Conservation (phyloP, 2,113 vertebrate genomes). For the Elgaria multicarinata region DNA sequence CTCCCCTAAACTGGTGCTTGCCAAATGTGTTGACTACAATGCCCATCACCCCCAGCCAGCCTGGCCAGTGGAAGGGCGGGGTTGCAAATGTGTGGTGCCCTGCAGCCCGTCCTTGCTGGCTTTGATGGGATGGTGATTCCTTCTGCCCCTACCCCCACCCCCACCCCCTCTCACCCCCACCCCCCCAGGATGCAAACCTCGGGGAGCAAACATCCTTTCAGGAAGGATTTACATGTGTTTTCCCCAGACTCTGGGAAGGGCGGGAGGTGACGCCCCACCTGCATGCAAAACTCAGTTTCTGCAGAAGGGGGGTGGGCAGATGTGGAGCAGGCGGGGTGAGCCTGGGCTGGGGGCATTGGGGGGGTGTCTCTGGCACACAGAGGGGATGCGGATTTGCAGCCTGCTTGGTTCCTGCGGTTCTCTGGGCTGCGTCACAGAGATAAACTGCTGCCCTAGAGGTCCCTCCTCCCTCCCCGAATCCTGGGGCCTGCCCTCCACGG, state of each 20-base stretch:
- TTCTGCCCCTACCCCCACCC: not conserved
- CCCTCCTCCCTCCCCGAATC: not conserved
- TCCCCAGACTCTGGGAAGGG: not conserved
- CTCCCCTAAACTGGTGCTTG: no score
- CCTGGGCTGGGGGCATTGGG: no score
- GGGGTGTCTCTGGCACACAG: not conserved
- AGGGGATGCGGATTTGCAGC: not conserved
- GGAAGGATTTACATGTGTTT: not conserved
- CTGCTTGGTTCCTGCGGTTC: no score
- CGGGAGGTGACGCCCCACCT: not conserved
- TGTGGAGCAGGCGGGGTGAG: no score
- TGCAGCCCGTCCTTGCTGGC: no score
- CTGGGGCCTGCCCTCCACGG: not conserved
- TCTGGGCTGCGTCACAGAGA: not conserved
- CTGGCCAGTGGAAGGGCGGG: no score
- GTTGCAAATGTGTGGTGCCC: not conserved
- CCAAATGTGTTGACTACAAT: no score
- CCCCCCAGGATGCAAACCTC: no score
- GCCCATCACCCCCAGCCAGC: no score
- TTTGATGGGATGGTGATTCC: not conserved
- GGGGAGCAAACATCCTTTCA: not conserved
- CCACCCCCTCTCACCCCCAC: no score
- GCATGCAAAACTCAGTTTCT: not conserved
- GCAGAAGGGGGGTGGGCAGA: not conserved
- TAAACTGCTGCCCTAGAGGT: no score